Conservation (phyloP, 1,140 invertebrate genomes). For the Ephestia elutella region DNA sequence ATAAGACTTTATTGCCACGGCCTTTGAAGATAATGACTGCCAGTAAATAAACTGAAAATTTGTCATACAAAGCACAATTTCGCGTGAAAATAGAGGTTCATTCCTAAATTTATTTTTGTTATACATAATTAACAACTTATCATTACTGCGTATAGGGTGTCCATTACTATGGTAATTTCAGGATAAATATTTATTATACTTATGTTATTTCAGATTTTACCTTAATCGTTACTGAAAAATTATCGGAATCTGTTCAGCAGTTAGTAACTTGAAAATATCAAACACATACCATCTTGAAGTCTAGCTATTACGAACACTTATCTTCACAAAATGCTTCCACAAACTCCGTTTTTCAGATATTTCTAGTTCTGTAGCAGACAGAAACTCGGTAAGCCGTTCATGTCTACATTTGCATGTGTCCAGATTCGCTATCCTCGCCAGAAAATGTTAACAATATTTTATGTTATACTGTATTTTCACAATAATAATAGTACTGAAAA, state of each 20-base stretch:
- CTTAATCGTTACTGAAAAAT: too few species aligned
- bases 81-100: background rate
- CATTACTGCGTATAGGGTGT: too few species aligned
- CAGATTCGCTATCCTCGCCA: background rate
- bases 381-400: background rate
- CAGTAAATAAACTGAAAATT: background rate
- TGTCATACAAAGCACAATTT: background rate
- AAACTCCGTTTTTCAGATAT: background rate
- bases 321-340: background rate
- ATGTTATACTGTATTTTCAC: background rate
- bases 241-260: too few species aligned
- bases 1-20: background rate
- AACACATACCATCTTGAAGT: too few species aligned
- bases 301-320: background rate
- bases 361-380: background rate
- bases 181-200: too few species aligned
- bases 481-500: background rate
- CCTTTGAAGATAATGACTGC: background rate
- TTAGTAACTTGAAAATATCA: too few species aligned
- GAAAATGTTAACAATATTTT: background rate
- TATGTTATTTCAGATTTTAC: too few species aligned
- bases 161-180: too few species aligned
- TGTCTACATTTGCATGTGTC: conserved; percentile 2
- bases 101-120: too few species aligned
- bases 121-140: too few species aligned